Base-by-base conservation (phyloP, 2,113 vertebrate genomes). In the Prochilodus magdalenae region DNA sequence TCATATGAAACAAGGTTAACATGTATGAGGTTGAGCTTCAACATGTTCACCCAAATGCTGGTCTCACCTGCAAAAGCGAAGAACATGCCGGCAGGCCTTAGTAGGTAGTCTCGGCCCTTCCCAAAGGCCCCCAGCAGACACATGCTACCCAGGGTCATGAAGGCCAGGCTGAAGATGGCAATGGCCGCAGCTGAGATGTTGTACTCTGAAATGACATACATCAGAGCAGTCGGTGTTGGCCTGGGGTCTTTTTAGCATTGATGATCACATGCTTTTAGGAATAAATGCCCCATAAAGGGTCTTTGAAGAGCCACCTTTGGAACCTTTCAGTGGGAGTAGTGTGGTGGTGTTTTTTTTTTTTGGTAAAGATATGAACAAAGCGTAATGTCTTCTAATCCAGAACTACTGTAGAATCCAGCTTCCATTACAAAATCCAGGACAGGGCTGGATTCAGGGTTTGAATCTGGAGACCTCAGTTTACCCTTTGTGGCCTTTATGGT, bases 141-240 rank as follows among this genome's bases (percentile, higher is more conserved):
- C 83, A 97, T 72, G 0, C 94, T 95, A 1, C 98, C 98, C 30
- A 97, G 89, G 83, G 96, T 94, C 63, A 95, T 91, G 77, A 99
- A 98, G 87, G 93, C 95, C 0, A 99, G 88, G 12, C 97, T 96
- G 93, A 99, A 98, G 91, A 99, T 94, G 89, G 96, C 93, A 2
- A 99, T 98, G 90, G 98, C 97, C 0, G 97, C 98, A 0, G 98
- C 98, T 1, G 98, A 98, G 90, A 99, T 98, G 89, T 97, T 99
- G 93, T 98, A 99, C 86, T 99, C 98, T 99, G 75, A 79, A 40
- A 62, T 44, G 36, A 1, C 60, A 76, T 36, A n/a, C n/a, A 65
- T 11, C 36, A 30, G 24, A 33, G 11, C 30, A 69, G 24, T 47
- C 47, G 71, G n/a, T 53, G 60, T 36, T 33, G 13, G 5, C 26